phyloP scores from a whole-genome alignment of 2,797 vertebrate species.

The Brotula barbata region DNA sequence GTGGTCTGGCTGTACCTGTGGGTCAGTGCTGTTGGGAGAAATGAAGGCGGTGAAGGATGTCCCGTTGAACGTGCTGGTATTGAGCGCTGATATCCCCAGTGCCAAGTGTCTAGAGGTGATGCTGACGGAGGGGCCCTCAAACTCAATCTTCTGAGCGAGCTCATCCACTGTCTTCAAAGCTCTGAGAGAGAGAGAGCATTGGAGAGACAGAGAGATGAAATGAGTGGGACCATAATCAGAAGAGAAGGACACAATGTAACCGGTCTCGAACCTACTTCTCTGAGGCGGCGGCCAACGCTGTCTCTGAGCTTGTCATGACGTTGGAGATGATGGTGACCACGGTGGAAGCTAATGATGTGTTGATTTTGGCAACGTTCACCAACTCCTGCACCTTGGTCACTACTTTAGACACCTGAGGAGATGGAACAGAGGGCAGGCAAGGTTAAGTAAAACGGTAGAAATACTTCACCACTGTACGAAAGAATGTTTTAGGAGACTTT shows the following conservation, averaged over 20 bases:
- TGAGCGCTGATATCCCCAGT: slow-evolving; percentile 85
- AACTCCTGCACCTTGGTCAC: slow-evolving; percentile 89
- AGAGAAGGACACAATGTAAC: background rate
- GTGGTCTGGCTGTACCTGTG: slow-evolving; percentile 79
- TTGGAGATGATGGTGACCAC: slow-evolving; percentile 96
- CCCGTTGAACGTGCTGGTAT: slow-evolving; percentile 78
- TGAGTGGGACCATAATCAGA: background rate
- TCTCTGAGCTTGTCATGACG: slow-evolving; percentile 86
- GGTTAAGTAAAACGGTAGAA: too few species aligned
- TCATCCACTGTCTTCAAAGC: slow-evolving; percentile 92
- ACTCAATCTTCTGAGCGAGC: slow-evolving; percentile 89
- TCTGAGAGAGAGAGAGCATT: slow-evolving; percentile 62
- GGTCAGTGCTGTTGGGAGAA: slow-evolving; percentile 79
- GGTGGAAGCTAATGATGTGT: slow-evolving; percentile 82
- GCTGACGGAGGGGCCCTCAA: slow-evolving; percentile 82
- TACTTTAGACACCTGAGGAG: slow-evolving; percentile 81
- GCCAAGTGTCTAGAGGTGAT: slow-evolving; percentile 88
- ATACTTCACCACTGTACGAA: too few species aligned
- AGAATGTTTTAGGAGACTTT: too few species aligned
- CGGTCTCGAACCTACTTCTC: slow-evolving; percentile 78
- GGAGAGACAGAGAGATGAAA: background rate
- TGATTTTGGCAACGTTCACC: slow-evolving; percentile 88
- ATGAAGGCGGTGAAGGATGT: slow-evolving; percentile 87
- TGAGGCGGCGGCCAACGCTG: slow-evolving; percentile 79
- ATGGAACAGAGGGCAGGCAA: background rate